Conservation (phyloP, 2,797 vertebrate genomes). For the Gambelia wislizenii region DNA sequence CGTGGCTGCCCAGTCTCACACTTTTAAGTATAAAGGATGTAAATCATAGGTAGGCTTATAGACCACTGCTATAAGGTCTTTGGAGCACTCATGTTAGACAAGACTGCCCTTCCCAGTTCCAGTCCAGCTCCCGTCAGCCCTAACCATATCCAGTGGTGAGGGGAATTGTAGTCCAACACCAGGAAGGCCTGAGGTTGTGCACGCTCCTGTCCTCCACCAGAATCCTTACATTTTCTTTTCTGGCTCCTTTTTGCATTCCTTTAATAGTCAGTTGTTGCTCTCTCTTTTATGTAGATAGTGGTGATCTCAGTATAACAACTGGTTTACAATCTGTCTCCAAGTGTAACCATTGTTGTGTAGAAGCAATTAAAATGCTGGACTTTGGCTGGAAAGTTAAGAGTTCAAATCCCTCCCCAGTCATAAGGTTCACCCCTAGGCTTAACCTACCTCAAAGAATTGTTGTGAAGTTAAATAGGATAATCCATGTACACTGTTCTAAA, state of each 20-base stretch:
- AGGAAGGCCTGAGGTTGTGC: too few relatives aligned
- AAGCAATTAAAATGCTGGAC: background rate
- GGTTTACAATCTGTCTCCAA: background rate
- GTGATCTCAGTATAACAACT: background rate
- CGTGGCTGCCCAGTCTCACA: too few relatives aligned
- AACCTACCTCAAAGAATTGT: background rate
- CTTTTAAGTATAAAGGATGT: too few relatives aligned
- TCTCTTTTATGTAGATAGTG: background rate
- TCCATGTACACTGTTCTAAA: background rate
- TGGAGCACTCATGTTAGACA: too few relatives aligned
- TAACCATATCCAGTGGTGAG: too few relatives aligned
- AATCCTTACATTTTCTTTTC: too few relatives aligned
- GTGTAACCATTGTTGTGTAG: background rate
- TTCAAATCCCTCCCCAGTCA: background rate
- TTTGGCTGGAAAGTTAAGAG: background rate
- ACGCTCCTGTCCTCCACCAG: background rate
- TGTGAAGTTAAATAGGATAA: background rate
- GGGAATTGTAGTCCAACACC: too few relatives aligned
- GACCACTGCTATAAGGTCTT: too few relatives aligned
- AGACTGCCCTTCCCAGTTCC: too few relatives aligned
- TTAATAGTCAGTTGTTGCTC: background rate
- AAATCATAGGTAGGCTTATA: too few relatives aligned
- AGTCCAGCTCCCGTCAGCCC: too few relatives aligned
- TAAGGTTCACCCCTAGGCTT: background rate
- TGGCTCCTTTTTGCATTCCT: background rate